Base-by-base conservation (phyloP, 2,113 vertebrate species). In the Geococcyx californianus region DNA sequence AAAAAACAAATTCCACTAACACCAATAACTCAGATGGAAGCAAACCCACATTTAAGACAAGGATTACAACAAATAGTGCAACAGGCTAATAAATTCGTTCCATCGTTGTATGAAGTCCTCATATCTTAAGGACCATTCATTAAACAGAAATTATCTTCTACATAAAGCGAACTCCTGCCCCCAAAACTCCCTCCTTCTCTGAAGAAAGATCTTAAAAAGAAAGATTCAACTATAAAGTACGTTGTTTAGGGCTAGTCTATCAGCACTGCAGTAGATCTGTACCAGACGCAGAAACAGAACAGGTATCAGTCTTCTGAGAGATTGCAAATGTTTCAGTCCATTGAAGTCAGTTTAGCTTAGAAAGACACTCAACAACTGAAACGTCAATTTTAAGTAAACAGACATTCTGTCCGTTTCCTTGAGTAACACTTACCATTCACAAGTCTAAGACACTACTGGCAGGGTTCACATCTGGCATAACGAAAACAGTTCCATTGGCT, bases 391-490 rank as follows among this genome's bases (percentile, higher is more conserved):
- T 33, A 74, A 80, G 33, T 21, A 93, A 85, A 82, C 2, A 69
- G 42, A 13, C 28, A 16, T 68, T 89, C 54, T 62, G 49, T 51
- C 51, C 18, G 10, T 8, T 59, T 90, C 70, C 78, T 87, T 24
- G 3, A 77, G 47, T 67, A 85, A 70, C 78, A 95, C 95, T 97
- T 93, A 96, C 96, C 95, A 78, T 86, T 88, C 90, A 95, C 60
- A 90, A 40, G 77, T 60, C 45, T 68, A 88, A 74, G 68, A 81
- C 47, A 86, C 51, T 83, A 85, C 9, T 8, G 33, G 60, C 52
- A 81, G 63, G 38, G 40, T 64, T 84, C 79, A 59, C 62, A 78
- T 75, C 91, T 87, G 69, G 36, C 17, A 42, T 16, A 58, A 73
- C 44, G 40, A 77, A 68, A 78, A 51, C 34, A 91, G 56, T 80